Percentiles rank a stretch among this genome's conserved stretches.
These are phyloP conservation scores for Periphyllus acericola DNA, from an alignment of 2,888 invertebrate genomes.

Conservation along the genomic window DNA sequence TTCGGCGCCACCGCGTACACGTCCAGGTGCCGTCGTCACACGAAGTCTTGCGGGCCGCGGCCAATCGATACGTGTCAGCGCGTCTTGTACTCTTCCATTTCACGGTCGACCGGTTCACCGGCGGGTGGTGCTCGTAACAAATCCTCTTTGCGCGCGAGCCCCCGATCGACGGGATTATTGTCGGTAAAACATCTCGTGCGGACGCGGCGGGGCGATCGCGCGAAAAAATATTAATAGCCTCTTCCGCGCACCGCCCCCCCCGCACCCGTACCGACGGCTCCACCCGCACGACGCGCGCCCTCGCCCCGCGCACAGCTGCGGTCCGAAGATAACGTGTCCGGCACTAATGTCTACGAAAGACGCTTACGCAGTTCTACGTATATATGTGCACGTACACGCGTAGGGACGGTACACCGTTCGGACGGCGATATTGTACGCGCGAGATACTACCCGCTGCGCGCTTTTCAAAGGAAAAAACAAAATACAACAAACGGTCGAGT, in stretches of 20 bases:
- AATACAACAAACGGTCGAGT: neutral
- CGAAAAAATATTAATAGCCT: constrained; percentile 47
- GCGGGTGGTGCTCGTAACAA: neutral
- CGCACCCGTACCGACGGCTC: neutral
- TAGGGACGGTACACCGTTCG: too few relatives aligned
- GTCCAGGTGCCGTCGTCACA: too few relatives aligned
- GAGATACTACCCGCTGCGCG: neutral
- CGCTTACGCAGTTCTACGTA: neutral
- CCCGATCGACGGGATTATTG: constrained; percentile 14
- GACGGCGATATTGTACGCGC: neutral
- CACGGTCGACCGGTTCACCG: neutral
- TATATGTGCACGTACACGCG: too few relatives aligned
- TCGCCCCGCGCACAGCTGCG: neutral
- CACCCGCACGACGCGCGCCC: neutral
- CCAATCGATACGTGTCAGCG: constrained; percentile 10
- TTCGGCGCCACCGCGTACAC: too few relatives aligned
- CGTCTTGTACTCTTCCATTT: constrained; percentile 25
- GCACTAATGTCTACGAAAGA: neutral
- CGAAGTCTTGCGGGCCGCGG: neutral
- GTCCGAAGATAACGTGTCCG: constrained; percentile 29
- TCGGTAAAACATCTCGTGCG: constrained; percentile 25
- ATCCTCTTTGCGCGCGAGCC: neutral
- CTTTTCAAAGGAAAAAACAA: neutral
- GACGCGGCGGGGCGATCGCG: neutral
- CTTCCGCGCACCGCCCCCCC: neutral